Evolutionary conservation across 2,797 vertebrate species (phyloP), one percentile per base, ranked within the genome.

Genomic region (Lophotriccus pileatus): DNA sequence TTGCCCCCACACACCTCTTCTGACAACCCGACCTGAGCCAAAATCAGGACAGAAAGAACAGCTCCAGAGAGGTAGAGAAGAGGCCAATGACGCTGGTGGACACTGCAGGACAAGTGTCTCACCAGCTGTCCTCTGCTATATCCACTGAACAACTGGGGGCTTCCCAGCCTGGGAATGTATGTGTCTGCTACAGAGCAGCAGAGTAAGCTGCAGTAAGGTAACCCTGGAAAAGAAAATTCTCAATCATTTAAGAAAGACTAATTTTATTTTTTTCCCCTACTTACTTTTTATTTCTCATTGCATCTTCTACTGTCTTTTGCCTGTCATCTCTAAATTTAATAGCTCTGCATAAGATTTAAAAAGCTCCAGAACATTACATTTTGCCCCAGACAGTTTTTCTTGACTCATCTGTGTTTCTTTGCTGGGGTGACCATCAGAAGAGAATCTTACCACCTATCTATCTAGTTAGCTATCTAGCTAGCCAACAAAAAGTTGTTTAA

Each of bases 301-400:
- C 8, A 7, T 44, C 6, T 49, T 95, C 32, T 52, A n/a, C 36
- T 34, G 9, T 22, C 36, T 87, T 87, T 87, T 77, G 27, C 22
- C 24, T 60, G 24, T 10, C 13, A 37, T 75, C 16, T 77, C n/a
- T 21, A 27, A 60, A 66, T 60, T 93, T 74, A n/a, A 52, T 41
- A 79, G 23, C 8, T 73, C 9, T 62, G 7, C 12, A 24, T 47
- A 64, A 91, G 23, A 46, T 88, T 78, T 32, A 24, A 30, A 76
- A 78, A 58, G 0, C 0, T 3, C 22, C 22, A 7, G 36, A 62
- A 27, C 1, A 10, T 16, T 47, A 21, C 6, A 44, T 58, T 50
- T 74, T 53, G 20, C 7, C 25, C 20, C 5, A 21, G 10, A 36
- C 6, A 32, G 7, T 46, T 90, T 85, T 89, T 47, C 30, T 70